Conservation (phyloP, 53 echinoderm and acorn worm genomes). For the Holothuria scabra region DNA sequence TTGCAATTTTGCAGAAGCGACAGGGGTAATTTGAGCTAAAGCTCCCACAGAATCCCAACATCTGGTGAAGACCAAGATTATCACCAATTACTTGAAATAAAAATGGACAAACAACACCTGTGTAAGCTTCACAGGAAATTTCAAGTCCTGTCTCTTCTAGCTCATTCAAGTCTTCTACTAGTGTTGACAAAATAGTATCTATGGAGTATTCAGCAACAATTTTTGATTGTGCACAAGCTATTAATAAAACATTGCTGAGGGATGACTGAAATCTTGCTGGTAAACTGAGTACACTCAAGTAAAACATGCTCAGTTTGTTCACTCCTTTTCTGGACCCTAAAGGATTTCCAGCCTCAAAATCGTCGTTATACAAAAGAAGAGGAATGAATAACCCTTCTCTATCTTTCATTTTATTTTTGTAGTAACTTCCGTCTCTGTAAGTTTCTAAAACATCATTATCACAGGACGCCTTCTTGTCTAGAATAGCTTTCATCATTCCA, state of each 20-base stretch:
- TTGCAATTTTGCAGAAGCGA: constrained; percentile 56
- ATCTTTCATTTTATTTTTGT: constrained; percentile 3
- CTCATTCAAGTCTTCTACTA: constrained; percentile 24
- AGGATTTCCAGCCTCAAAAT: constrained; percentile 49
- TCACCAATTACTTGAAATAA: constrained; percentile 69
- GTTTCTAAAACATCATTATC: constrained; percentile 39
- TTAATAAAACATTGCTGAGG: constrained; percentile 39
- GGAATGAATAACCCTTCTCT: constrained; percentile 19
- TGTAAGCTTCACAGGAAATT: constrained; percentile 34
- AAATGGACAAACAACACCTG: constrained; percentile 42
- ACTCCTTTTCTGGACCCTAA: constrained; percentile 39
- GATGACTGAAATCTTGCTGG: constrained; percentile 30
- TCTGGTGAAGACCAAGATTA: constrained; percentile 62
- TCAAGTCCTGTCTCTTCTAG: not conserved
- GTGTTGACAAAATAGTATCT: not conserved
- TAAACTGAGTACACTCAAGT: constrained; percentile 42
- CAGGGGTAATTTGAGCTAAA: constrained; percentile 65
- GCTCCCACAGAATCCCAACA: constrained; percentile 64
- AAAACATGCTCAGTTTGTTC: constrained; percentile 50
- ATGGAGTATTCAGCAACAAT: constrained; percentile 40
- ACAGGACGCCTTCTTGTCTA: constrained; percentile 26
- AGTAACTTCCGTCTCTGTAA: constrained; percentile 59
- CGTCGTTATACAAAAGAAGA: constrained; percentile 42
- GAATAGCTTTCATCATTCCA: constrained; percentile 56
- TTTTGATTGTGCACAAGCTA: constrained; percentile 22